A percentile compares a stretch with the other conserved stretches of the same genome.
Evolutionary conservation across 2,113 vertebrate species (phyloP).

Genomic region (Amblyornis subalaris): DNA sequence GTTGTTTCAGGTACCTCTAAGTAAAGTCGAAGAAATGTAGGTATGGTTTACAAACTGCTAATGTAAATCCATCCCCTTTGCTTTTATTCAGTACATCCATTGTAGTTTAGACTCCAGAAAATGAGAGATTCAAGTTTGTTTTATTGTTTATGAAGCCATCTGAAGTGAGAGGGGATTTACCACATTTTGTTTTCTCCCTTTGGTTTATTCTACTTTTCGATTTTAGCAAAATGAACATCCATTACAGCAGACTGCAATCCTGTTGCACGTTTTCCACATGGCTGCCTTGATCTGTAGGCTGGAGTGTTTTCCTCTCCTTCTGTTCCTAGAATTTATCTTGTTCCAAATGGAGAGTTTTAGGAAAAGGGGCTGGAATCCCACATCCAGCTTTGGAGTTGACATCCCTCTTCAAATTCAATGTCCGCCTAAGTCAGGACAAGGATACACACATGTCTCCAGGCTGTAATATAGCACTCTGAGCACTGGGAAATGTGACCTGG

Average conservation of each 20-base stretch:
- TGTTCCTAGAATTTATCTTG: neutral
- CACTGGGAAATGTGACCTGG: neutral
- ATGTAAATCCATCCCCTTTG: neutral
- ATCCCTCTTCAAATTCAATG: neutral
- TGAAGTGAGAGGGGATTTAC: neutral
- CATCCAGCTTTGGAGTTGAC: neutral
- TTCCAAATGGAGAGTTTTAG: neutral
- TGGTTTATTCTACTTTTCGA: neutral
- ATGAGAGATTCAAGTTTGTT: neutral
- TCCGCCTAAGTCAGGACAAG: neutral
- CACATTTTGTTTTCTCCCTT: neutral
- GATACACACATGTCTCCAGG: neutral
- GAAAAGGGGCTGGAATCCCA: neutral
- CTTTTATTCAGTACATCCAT: neutral
- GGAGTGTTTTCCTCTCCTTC: neutral
- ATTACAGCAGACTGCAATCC: neutral
- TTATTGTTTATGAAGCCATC: neutral
- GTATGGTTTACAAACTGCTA: neutral
- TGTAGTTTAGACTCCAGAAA: neutral
- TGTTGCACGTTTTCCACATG: fast-evolving
- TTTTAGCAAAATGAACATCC: neutral
- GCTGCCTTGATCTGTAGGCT: neutral
- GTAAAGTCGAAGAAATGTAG: neutral
- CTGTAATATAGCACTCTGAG: fast-evolving
- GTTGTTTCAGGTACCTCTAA: neutral